A percentile compares a stretch with the other conserved stretches of the same genome.
Evolutionary conservation across 2,888 invertebrate genomes (phyloP).

Genomic region (Hemicrepidius hirtus): DNA sequence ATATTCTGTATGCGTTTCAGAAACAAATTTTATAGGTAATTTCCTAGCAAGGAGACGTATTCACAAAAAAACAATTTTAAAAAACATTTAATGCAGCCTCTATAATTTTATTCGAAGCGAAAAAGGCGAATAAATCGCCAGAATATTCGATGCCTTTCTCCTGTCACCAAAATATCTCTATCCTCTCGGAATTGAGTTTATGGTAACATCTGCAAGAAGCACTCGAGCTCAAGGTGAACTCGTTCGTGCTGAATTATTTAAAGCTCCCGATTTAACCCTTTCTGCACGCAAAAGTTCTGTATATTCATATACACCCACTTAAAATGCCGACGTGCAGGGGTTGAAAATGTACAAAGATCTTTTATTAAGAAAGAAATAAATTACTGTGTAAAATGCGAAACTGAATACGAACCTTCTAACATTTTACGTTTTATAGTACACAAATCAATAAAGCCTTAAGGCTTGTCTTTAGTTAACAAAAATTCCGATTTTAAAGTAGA

Average conservation of each 20-base stretch:
- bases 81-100: slow-evolving; percentile 12
- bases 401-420: not conserved
- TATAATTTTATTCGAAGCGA: not conserved
- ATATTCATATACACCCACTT: slow-evolving; percentile 17
- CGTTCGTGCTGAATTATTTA: slow-evolving; percentile 26
- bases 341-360: not conserved
- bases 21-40: not conserved
- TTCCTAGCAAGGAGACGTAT: not conserved
- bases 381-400: not conserved
- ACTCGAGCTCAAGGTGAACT: slow-evolving; percentile 22
- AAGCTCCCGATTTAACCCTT: slow-evolving; percentile 23
- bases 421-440: too few species aligned
- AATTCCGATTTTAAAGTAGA: too few species aligned
- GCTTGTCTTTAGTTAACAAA: too few species aligned
- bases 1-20: too few species aligned
- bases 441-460: too few species aligned
- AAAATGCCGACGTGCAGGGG: slow-evolving; percentile 10
- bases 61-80: not conserved
- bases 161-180: slow-evolving; percentile 15
- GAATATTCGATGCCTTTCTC: slow-evolving; percentile 14
- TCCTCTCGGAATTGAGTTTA: slow-evolving; percentile 10
- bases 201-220: slow-evolving; percentile 22
- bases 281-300: slow-evolving; percentile 15
- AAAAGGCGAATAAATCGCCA: slow-evolving; percentile 3
- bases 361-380: slow-evolving; percentile 6